Evolutionary conservation across 2,888 invertebrate genomes (phyloP), one percentile per base, ranked within the genome.

Genomic region (Cactoblastis cactorum): DNA sequence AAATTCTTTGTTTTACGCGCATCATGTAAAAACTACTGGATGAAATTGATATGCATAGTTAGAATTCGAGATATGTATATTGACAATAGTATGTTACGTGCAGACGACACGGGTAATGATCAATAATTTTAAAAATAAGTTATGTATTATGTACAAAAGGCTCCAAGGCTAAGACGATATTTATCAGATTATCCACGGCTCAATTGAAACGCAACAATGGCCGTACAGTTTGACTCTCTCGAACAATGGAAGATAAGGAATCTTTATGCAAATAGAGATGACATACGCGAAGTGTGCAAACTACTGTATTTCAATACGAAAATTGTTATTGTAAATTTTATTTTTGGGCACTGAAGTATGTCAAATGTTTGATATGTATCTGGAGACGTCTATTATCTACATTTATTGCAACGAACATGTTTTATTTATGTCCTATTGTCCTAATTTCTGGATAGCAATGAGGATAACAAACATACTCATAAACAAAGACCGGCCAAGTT

Each of bases 171-270:
- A 58, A 54, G 53, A 53, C 59, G 71, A 73, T 74, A 77, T 78
- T 78, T 77, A 83, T 77, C 69, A 60, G 74, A 83, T 85, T 83
- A 80, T 78, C 64, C 62, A 77, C 69, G 78, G 69, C 57, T 62
- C 59, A 62, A 53, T 71, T 68, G 73, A 68, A 71, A 72, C 66
- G 66, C 61, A 55, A 62, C 71, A 74, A 71, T 69, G 59, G 53
- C 49, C 49, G 53, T 54, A 52, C 19, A 32, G 18, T 33, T 53
- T 51, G 45, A 45, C 37, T 50, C 45, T n/a, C 28, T 49, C 43
- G 59, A 71, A 69, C 71, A 69, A 70, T 68, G 56, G 67, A 19
- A 61, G 67, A 68, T 71, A 70, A 69, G 63, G 55, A 56, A 65
- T 67, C 55, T 60, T 54, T 59, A 62, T 61, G 64, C 61, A 62